phyloP scores from a whole-genome alignment of 2,888 invertebrate genomes.

The Mechanitis mazaeus region DNA sequence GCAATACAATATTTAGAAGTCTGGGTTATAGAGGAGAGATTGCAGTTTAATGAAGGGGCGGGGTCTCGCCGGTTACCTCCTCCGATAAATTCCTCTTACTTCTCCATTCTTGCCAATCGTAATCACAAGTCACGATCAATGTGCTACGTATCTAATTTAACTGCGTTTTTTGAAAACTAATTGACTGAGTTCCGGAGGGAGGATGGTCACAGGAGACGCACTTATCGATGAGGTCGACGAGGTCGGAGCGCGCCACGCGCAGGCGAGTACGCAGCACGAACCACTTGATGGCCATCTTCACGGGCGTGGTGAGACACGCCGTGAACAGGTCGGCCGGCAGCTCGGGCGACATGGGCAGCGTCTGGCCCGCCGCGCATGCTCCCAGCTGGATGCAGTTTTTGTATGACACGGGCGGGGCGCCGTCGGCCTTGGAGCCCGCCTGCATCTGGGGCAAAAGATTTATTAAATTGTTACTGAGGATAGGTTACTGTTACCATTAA shows the following conservation, averaged over 20 bases:
- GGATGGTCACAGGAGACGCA: slow-evolving; percentile 53
- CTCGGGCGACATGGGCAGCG: slow-evolving; percentile 97
- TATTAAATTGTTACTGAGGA: too few species aligned
- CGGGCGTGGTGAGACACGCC: slow-evolving; percentile 98
- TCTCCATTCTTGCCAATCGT: too few species aligned
- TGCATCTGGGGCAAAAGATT: slow-evolving; percentile 30
- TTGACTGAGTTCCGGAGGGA: neutral
- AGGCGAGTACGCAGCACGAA: slow-evolving; percentile 90
- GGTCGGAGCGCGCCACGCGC: slow-evolving; percentile 87
- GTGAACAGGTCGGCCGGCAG: slow-evolving; percentile 98
- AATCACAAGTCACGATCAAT: too few species aligned
- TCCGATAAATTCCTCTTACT: too few species aligned
- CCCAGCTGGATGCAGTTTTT: slow-evolving; percentile 97
- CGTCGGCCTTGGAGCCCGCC: slow-evolving; percentile 25
- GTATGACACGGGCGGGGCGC: slow-evolving; percentile 75
- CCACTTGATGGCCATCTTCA: slow-evolving; percentile 96
- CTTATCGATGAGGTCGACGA: slow-evolving; percentile 93
- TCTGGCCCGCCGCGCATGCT: slow-evolving; percentile 95
- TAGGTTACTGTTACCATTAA: too few species aligned
- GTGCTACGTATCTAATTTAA: too few species aligned
- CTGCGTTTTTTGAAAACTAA: neutral
- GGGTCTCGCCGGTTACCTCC: too few species aligned
- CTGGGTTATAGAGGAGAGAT: too few species aligned
- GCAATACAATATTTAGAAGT: too few species aligned
- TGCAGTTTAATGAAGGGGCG: too few species aligned